Evolutionary conservation across 2,797 vertebrate genomes (phyloP), one percentile per base, ranked within the genome.

Genomic region (Chanos chanos): DNA sequence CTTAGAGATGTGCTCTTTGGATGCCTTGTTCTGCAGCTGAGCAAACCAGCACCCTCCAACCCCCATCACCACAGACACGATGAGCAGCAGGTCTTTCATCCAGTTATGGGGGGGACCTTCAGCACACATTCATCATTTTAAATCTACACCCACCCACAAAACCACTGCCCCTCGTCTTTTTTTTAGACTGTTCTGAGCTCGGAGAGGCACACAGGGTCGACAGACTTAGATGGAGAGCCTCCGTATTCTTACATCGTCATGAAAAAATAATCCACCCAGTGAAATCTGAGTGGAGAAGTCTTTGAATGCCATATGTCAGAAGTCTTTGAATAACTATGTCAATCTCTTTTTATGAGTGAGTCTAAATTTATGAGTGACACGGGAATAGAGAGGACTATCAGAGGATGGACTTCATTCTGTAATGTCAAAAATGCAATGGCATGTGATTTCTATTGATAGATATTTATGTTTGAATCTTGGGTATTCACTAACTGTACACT

Each of bases 21-120:
- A 97, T 58, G 85, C 80, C 85, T 94, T 97, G 87, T 92, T 98
- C 78, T 99, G 97, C 1, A 87, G 87, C 73, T 93, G 94, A 13
- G 97, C 94, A 84, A 99, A 99, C 94, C 94, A 97, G 86, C 94
- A 97, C 60, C 95, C 97, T 13, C 96, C 94, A 70, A 98, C 85
- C 45, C 96, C 96, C 87, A 98, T 98, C 71, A 97, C 89, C 76
- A 96, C 94, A 6, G 96, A 98, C 70, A 99, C 87, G 13, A 94
- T 92, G 57, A 99, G 90, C 62, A 97, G 77, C 78, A 98, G 87
- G 86, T 99, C 97, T 75, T 99, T 99, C 93, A 98, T 93, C 89
- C 95, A 99, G 80, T 98, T 98, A 81, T 98, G 97, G 73, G 94
- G 93, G 34, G 87, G 88, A 6, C 89, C 89, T 92, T 19, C n/a